phyloP scores from a whole-genome alignment of 2,113 vertebrate genomes.

The Indicator indicator region DNA sequence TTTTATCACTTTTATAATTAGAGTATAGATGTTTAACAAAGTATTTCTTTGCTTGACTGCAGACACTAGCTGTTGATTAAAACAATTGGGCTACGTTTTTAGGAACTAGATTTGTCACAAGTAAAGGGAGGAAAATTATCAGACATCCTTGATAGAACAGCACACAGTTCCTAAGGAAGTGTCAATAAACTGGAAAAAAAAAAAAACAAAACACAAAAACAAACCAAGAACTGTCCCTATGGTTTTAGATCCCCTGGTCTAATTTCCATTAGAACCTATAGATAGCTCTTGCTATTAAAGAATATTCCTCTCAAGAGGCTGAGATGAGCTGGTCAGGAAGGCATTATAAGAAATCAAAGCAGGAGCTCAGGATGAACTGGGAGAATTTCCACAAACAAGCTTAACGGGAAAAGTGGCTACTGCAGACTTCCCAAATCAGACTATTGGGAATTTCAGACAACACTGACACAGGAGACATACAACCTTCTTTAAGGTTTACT shows the following conservation, averaged over 20 bases:
- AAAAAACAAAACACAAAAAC: background rate
- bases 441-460: accelerated
- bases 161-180: background rate
- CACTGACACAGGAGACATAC: background rate
- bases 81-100: background rate
- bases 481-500: background rate
- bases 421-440: background rate
- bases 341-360: background rate
- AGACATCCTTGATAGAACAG: background rate
- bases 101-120: background rate
- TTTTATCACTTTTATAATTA: background rate
- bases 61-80: background rate
- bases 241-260: background rate
- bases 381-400: background rate
- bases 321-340: background rate
- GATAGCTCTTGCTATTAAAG: background rate
- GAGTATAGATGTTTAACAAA: background rate
- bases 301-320: background rate
- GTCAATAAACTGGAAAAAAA: background rate
- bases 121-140: background rate
- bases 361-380: background rate
- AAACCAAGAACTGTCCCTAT: too few relatives aligned
- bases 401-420: background rate
- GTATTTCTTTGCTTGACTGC: background rate
- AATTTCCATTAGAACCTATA: background rate